Base-by-base conservation (phyloP, 2,888 invertebrate species). In the Parochlus steinenii region DNA sequence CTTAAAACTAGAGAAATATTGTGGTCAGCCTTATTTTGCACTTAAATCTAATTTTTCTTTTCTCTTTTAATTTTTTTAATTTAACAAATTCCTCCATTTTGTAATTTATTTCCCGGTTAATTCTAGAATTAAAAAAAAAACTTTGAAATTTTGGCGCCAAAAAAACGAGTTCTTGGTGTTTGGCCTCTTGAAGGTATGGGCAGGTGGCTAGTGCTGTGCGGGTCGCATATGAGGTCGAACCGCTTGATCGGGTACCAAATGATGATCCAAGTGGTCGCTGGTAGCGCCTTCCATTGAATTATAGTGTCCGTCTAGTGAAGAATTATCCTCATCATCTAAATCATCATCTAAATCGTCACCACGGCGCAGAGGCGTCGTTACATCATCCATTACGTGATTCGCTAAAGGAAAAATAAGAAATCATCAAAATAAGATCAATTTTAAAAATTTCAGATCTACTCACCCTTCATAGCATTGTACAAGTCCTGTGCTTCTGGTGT, bases 401-500 rank as follows among this genome's bases (percentile, higher is more conserved):
- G 30, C 34, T 32, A 15, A 24, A 17, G 25, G 24, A 18, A 27
- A 11, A 18, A 16, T 11, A 10, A 11, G 20, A 27, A 17, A 22
- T 19, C 5, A 37, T 22, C 6, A 19, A 38, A 33, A 22, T 16
- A 18, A 10, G 16, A 3, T 15, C 30, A 12, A 35, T 23, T 32
- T 16, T 14, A 19, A 23, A 12, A 25, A 14, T 35, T 4, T 23
- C 34, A 28, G 11, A 15, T 31, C 6, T 12, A 39, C 32, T 38
- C 42, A 48, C 49, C 45, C 39, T 46, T 39, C 32, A 40, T 43
- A 48, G 63, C 62, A 45, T 65, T 54, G 42, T 58, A 52, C 48
- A 64, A 62, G 49, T 71, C 71, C 52, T 66, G 64, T 0, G 70
- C 71, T 43, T 63, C 66, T 33, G 67, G 58, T 43, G 73, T 63